Evolutionary conservation across 2,888 invertebrate genomes (phyloP), one percentile per base, ranked within the genome.

Genomic region (Heptascelio sp.): DNA sequence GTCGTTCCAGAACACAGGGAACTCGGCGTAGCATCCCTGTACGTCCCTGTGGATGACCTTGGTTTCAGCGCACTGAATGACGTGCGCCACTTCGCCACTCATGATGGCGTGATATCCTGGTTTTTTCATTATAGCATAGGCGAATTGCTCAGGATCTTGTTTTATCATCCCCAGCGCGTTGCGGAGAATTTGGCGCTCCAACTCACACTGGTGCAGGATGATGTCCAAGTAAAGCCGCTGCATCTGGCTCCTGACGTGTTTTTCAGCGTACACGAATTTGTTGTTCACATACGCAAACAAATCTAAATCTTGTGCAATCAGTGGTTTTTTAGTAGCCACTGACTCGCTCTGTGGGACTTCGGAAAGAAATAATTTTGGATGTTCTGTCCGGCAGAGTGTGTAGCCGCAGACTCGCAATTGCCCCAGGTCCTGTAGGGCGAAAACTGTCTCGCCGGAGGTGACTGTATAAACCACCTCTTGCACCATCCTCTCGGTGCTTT

Each of bases 251-350:
- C 87, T 81, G 5, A 88, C 80, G 2, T 88, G 80, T 64, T 87
- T 85, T 76, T 89, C 88, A 1, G 86, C 83, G 64, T 89, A 89
- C 8, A 89, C 60, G 6, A 89, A 87, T 80, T 89, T 89, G 2
- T 85, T 77, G 43, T 87, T 88, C 3, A 87, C 73, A 51, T 88
- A 88, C 0, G 71, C 11, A 4, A 85, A 85, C 1, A 88, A 62
- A 46, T 89, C 86, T 0, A 84, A 37, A 17, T 85, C 82, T 55
- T 70, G 17, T 0, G 70, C 30, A 37, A 25, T n/a, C 9, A 46
- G 11, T 6, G 2, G 8, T 19, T 59, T 43, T 9, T 25, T 55
- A 15, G 4, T 55, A 26, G 55, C 25, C 0, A 55, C 23, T 15
- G n/a, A 30, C n/a, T 25, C n/a, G 0, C 55, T 43, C 2, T 21